Conservation (phyloP, 1,140 invertebrate species). For the Bombus fervidus region DNA sequence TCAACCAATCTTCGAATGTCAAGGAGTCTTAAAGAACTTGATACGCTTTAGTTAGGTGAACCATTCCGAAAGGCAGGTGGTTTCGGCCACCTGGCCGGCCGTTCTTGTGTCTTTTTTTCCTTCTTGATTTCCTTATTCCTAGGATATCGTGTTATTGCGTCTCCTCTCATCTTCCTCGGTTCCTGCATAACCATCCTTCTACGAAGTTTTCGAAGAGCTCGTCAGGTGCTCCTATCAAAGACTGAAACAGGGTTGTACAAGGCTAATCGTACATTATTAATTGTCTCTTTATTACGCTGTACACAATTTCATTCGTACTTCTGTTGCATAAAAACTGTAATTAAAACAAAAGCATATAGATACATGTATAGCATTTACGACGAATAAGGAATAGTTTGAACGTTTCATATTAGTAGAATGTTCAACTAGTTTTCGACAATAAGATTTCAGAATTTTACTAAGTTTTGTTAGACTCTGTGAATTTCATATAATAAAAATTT, state of each 20-base stretch:
- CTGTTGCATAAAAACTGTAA: not conserved
- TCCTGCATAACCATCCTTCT: conserved; percentile 2
- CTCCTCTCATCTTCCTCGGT: conserved; percentile 40
- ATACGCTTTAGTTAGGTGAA: conserved; percentile 58
- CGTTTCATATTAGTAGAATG: too few species aligned
- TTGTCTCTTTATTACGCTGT: not conserved
- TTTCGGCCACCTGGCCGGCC: conserved; percentile 61
- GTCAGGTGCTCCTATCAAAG: not conserved
- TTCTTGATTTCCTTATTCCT: conserved; percentile 62
- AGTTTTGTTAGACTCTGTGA: too few species aligned
- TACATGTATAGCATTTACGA: too few species aligned
- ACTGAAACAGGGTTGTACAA: not conserved
- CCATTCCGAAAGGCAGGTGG: conserved; percentile 65
- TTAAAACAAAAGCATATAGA: not conserved
- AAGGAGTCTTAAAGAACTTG: conserved; percentile 48
- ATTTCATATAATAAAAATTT: too few species aligned
- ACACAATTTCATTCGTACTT: not conserved
- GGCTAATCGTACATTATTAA: not conserved
- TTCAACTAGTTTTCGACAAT: too few species aligned
- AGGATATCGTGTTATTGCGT: conserved; percentile 39
- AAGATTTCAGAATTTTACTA: too few species aligned
- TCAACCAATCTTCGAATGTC: conserved; percentile 34
- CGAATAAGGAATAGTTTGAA: too few species aligned
- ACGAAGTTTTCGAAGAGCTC: not conserved
- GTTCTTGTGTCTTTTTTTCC: conserved; percentile 45